Percentiles rank a stretch among this genome's conserved stretches.
Evolutionary conservation across 2,888 invertebrate species (phyloP).

Genomic region (Torymus tubicola): DNA sequence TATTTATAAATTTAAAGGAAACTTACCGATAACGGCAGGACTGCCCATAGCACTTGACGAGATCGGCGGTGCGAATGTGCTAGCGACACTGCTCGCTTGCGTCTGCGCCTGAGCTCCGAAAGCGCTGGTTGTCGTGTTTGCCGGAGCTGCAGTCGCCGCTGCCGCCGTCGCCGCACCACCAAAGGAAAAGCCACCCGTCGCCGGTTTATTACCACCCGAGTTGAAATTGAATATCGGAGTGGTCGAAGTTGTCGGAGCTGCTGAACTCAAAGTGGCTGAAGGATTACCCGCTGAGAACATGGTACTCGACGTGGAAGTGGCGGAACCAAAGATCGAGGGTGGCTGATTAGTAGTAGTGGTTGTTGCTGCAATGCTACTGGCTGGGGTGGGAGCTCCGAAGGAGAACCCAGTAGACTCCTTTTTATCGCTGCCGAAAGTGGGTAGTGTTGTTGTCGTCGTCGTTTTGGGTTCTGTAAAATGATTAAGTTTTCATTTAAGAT

Average conservation of each 20-base stretch:
- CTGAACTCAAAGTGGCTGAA: conserved; percentile 26
- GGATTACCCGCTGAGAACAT: conserved; percentile 32
- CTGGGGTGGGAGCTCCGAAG: conserved; percentile 54
- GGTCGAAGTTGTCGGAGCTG: background rate
- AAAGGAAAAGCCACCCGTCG: conserved; percentile 13
- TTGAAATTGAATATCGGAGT: conserved; percentile 14
- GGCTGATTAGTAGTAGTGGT: conserved; percentile 21
- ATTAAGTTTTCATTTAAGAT: too few relatives aligned
- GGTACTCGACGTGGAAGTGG: conserved; percentile 40
- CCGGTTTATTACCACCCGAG: background rate
- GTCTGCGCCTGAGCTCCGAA: conserved; percentile 10
- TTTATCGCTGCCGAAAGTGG: conserved; percentile 5
- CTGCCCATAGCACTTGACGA: background rate
- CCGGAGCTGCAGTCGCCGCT: background rate
- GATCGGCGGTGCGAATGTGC: conserved; percentile 20
- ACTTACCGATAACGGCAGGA: conserved; percentile 19
- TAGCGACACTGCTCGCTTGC: background rate
- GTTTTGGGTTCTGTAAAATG: too few relatives aligned
- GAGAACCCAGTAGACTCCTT: conserved; percentile 51
- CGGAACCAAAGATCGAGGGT: conserved; percentile 49
- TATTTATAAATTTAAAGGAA: background rate
- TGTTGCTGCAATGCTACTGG: background rate
- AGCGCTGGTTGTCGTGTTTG: background rate
- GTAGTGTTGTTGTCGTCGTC: background rate
- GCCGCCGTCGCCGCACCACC: background rate